phyloP scores from a whole-genome alignment of 2,888 invertebrate species.

The Aphidoletes aphidimyza region DNA sequence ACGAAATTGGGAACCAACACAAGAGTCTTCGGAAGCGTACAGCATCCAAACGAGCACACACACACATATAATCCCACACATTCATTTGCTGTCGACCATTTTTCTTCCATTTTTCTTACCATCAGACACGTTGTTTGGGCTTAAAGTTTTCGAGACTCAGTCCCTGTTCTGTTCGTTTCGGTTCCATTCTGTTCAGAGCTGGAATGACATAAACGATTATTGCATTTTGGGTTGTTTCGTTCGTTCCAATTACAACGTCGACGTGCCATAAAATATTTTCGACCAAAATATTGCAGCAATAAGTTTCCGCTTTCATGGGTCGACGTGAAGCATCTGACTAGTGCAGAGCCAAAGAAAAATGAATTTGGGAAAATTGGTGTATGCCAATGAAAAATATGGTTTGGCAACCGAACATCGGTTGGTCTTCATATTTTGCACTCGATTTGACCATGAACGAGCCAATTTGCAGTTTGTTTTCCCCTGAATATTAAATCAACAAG shows the following conservation, averaged over 20 bases:
- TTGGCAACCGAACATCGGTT: no score
- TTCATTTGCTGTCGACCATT: not conserved
- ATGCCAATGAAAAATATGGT: no score
- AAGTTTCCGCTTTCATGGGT: not conserved
- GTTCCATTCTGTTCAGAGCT: no score
- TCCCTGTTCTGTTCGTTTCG: not conserved
- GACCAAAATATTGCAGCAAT: not conserved
- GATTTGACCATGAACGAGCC: not conserved
- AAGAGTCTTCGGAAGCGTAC: not conserved
- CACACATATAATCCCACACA: not conserved
- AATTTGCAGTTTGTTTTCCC: no score
- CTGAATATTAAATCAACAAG: no score
- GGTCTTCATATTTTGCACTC: not conserved
- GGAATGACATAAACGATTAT: conserved; percentile 13
- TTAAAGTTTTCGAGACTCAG: not conserved
- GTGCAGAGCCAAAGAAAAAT: not conserved
- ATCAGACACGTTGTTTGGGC: no score
- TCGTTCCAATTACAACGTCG: not conserved
- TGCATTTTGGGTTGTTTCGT: not conserved
- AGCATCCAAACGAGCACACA: not conserved
- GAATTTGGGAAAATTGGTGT: not conserved
- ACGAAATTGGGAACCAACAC: not conserved
- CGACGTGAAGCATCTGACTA: not conserved
- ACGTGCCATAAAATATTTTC: not conserved
- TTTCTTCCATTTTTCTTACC: not conserved